These are phyloP conservation scores for Bubo blakistoni DNA, from an alignment of 2,113 vertebrate species.

Conservation along the genomic window DNA sequence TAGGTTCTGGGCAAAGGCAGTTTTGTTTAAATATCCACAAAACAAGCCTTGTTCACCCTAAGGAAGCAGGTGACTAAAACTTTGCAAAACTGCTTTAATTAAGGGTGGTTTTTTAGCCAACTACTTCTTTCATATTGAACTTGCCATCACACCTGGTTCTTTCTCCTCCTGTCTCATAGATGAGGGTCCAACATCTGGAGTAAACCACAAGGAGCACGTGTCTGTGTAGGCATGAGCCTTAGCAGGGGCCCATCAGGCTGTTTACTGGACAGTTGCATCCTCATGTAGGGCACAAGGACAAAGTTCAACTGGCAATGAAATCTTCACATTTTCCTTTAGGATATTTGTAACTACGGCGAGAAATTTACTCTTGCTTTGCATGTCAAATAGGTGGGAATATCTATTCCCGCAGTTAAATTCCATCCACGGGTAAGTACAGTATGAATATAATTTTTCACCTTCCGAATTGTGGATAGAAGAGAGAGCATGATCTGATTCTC, in stretches of 20 bases:
- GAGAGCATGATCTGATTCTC: background rate
- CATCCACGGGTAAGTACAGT: background rate
- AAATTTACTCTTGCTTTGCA: background rate
- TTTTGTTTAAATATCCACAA: background rate
- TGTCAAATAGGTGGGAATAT: background rate
- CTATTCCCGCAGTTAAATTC: background rate
- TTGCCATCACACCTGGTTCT: background rate
- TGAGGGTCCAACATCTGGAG: background rate
- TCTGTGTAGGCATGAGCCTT: accelerated
- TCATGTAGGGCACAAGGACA: background rate
- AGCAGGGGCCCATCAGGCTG: background rate
- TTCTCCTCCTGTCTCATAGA: background rate
- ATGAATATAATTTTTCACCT: background rate
- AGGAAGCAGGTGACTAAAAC: background rate
- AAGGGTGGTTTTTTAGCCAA: background rate
- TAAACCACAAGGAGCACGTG: background rate
- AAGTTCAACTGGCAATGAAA: background rate
- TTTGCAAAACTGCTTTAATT: background rate
- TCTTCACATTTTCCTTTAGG: background rate
- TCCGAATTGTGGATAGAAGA: background rate
- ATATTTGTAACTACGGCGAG: background rate
- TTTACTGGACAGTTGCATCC: background rate
- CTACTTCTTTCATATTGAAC: background rate
- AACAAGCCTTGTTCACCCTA: background rate
- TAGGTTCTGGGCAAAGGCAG: background rate